Evolutionary conservation across 1,140 invertebrate species (phyloP), one percentile per base, ranked within the genome.

Genomic region (Drosophila ficusphila): DNA sequence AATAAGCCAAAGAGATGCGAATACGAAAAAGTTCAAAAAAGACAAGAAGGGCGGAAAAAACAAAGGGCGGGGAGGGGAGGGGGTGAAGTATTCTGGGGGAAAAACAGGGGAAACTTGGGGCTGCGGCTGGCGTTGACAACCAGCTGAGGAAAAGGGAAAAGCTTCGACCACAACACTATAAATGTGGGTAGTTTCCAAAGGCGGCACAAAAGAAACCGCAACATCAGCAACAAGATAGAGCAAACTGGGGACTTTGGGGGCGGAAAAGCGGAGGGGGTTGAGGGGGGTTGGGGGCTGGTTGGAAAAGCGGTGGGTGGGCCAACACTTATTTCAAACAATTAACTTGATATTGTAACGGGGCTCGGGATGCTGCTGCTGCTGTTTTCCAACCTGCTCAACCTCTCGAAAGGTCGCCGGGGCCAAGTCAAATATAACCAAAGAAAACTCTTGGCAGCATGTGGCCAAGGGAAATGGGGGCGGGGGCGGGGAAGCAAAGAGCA

Each of bases 251-350:
- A 4, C 12, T 3, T 8, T 31, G 44, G 18, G 23, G n/a, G 18
- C 11, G 12, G 42, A 11, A 46, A 27, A 8, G 54, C 14, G 21
- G 23, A 19, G 6, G 12, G 19, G 33, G 23, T 2, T n/a, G n/a
- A n/a, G 5, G 48, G 34, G 12, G 31, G 4, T n/a, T 14, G n/a
- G n/a, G 18, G 31, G 4, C 16, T 16, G 25, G 29, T 8, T 36
- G 52, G 47, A 31, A 49, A 38, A 25, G 31, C 33, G 14, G 48
- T 41, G 25, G 56, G 42, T 25, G 49, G 67, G 73, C 51, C 77
- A 75, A 86, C 83, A 86, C 82, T 86, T 86, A 86, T 86, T 86
- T 86, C 82, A 88, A 86, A 86, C 82, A 86, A 86, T 86, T 86
- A 86, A 86, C 83, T 86, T 88, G 82, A 86, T 86, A 86, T 86